Percentiles rank a stretch among this genome's conserved stretches.
Conservation (phyloP, 2,888 invertebrate genomes). For the Pollenia angustigena region DNA sequence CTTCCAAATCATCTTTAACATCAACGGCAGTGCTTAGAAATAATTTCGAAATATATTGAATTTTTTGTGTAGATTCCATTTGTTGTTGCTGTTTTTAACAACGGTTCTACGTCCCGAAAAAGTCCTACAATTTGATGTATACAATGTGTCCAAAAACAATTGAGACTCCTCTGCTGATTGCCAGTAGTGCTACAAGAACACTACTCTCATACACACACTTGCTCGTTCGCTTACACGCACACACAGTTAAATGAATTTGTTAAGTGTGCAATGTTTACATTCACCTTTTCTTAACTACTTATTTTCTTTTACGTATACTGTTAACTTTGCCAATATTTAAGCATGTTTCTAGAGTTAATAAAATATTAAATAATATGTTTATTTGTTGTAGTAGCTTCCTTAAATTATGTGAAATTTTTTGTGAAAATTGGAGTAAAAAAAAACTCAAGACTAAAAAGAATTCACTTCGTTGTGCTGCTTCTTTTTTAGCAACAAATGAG, state of each 20-base stretch:
- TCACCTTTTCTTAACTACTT: conserved; percentile 58
- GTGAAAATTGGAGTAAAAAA: conserved; percentile 67
- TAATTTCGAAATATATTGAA: conserved; percentile 87
- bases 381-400: conserved; percentile 51
- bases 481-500: conserved; percentile 72
- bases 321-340: conserved; percentile 61
- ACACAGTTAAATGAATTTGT: conserved; percentile 56
- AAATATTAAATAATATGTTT: conserved; percentile 63
- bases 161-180: conserved; percentile 60
- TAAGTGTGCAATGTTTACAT: conserved; percentile 73
- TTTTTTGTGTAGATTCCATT: conserved; percentile 82
- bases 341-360: conserved; percentile 54
- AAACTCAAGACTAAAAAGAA: conserved; percentile 70
- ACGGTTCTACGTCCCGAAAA: conserved; percentile 54
- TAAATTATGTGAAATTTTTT: conserved; percentile 58
- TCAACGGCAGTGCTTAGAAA: conserved; percentile 93
- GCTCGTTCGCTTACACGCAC: conserved; percentile 47
- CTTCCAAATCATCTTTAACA: conserved; percentile 95
- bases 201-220: conserved; percentile 55
- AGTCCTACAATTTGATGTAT: conserved; percentile 19
- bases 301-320: conserved; percentile 29
- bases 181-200: conserved; percentile 58
- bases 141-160: conserved; percentile 47
- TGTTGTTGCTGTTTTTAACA: conserved; percentile 72
- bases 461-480: conserved; percentile 68